Conservation (phyloP, 2,888 invertebrate genomes). For the Acanthacorydalis orientalis region DNA sequence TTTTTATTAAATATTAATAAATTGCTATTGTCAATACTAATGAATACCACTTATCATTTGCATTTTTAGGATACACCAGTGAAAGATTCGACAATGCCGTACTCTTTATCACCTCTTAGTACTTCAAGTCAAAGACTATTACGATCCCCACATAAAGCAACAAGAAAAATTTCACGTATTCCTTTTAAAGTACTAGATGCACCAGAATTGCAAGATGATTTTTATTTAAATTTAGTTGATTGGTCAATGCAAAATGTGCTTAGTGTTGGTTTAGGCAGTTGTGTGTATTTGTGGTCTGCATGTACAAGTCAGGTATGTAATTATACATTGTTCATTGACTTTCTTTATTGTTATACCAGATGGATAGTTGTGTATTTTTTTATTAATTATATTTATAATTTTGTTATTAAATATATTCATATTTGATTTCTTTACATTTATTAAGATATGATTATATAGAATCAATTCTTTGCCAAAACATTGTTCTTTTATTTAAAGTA, state of each 20-base stretch:
- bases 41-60: slow-evolving; percentile 12
- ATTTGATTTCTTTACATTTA: too few species aligned
- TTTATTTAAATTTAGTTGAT: slow-evolving; percentile 96
- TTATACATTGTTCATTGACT: not conserved
- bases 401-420: too few species aligned
- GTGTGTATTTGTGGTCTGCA: slow-evolving; percentile 98
- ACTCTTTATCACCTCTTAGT: slow-evolving; percentile 89
- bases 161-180: slow-evolving; percentile 93
- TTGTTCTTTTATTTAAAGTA: too few species aligned
- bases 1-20: too few species aligned
- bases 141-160: slow-evolving; percentile 92
- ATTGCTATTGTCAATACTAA: too few species aligned
- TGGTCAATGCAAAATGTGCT: slow-evolving; percentile 99
- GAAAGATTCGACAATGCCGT: slow-evolving; percentile 66
- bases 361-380: not conserved
- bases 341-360: not conserved
- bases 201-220: slow-evolving; percentile 96
- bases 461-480: too few species aligned
- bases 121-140: slow-evolving; percentile 88
- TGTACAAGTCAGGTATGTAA: slow-evolving; percentile 80
- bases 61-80: slow-evolving; percentile 51
- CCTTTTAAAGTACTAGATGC: slow-evolving; percentile 97
- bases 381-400: too few species aligned
- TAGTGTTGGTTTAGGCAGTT: slow-evolving; percentile 92
- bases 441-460: too few species aligned